Conservation (phyloP, 2,113 vertebrate genomes). For the Prunella fulvescens region DNA sequence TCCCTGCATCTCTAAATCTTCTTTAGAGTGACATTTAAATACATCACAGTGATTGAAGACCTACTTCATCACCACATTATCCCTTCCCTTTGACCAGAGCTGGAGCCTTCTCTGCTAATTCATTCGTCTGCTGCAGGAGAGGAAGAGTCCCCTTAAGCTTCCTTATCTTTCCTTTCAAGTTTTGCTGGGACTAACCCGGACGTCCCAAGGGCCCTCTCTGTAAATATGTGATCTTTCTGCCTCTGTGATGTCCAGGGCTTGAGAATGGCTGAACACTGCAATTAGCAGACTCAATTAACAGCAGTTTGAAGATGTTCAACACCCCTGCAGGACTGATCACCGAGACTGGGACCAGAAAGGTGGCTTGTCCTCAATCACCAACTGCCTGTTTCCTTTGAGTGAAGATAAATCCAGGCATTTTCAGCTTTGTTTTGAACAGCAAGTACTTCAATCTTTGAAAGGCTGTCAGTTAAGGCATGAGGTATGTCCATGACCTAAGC, state of each 20-base stretch:
- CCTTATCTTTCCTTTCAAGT: slow-evolving; percentile 58
- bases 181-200: neutral
- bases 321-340: neutral
- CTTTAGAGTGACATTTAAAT: slow-evolving; percentile 4
- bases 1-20: neutral
- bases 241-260: neutral
- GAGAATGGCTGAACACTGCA: neutral
- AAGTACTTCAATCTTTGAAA: neutral
- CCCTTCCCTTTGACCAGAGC: slow-evolving; percentile 39
- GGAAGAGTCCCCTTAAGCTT: slow-evolving; percentile 36
- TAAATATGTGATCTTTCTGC: neutral
- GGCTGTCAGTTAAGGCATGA: neutral
- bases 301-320: neutral
- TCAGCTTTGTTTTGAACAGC: neutral
- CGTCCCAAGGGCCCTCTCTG: neutral
- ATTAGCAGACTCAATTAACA: neutral
- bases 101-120: slow-evolving; percentile 43
- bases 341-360: neutral
- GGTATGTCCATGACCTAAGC: neutral
- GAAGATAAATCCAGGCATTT: neutral
- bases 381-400: neutral
- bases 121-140: slow-evolving; percentile 23
- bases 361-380: neutral
- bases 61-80: slow-evolving; percentile 35
- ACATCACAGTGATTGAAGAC: slow-evolving; percentile 49